These are phyloP conservation scores for Epizoanthus illoricatus DNA, from an alignment of 92 coral and sea anemone genomes.

Conservation along the genomic window DNA sequence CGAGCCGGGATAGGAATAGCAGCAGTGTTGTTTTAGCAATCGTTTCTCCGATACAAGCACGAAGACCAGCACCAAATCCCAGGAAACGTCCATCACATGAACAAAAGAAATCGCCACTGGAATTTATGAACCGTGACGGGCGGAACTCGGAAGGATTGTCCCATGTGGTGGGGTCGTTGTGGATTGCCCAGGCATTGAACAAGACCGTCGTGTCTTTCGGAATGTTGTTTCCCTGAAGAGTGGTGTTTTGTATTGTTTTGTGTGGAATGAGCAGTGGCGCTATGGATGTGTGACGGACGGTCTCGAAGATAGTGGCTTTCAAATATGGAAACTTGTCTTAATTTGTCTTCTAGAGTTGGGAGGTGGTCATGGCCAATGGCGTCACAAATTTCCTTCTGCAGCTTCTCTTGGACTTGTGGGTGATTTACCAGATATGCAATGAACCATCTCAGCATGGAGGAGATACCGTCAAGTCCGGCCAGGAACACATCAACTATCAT, in stretches of 20 bases:
- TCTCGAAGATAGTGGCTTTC: conserved; percentile 37
- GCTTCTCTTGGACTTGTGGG: too few species aligned
- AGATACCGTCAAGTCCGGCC: too few species aligned
- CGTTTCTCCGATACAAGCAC: conserved; percentile 38
- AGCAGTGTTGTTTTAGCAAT: conserved; percentile 30
- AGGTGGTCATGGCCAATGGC: not conserved
- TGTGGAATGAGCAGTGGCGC: conserved; percentile 42
- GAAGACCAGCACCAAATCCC: conserved; percentile 37
- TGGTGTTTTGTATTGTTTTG: conserved; percentile 13
- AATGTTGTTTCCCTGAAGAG: conserved; percentile 22
- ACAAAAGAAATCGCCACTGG: conserved; percentile 20
- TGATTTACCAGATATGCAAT: too few species aligned
- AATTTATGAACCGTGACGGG: conserved; percentile 40
- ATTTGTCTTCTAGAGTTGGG: conserved; percentile 34
- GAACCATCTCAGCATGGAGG: too few species aligned
- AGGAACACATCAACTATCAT: too few species aligned
- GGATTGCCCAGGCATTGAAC: conserved; percentile 39
- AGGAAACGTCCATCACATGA: conserved; percentile 25
- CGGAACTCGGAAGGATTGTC: conserved; percentile 36
- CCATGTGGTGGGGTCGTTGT: conserved; percentile 31
- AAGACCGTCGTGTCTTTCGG: conserved; percentile 44
- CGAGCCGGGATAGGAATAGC: conserved; percentile 32
- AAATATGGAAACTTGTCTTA: conserved; percentile 32
- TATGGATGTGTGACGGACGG: conserved; percentile 22
- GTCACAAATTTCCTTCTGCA: too few species aligned